Base-by-base conservation (phyloP, 53 echinoderm and acorn worm genomes). In the Apostichopus leukothele region DNA sequence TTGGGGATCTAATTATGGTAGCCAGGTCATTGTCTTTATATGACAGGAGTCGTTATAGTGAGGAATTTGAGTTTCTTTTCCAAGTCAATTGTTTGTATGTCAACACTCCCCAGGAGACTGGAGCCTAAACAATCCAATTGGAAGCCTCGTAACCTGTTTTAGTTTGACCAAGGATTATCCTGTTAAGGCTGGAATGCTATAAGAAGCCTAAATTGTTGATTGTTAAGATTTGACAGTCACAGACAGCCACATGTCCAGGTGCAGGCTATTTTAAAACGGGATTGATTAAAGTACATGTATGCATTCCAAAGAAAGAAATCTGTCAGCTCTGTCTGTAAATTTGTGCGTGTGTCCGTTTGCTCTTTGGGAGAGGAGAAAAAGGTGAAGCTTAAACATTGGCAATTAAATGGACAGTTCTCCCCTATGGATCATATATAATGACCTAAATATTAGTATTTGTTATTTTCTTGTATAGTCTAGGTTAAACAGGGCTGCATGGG, bases 91-190 rank as follows among this genome's bases (percentile, higher is more conserved):
- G 63, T 5, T 16, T 1, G 16, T 53, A 9, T 79, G 79, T 79
- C 79, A 79, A 79, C 79, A 79, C 13, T 50, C 54, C 53, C 53
- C 7, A 79, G 79, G 53, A 79, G 53, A 52, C 14, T 53, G 79
- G 79, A 52, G 54, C 79, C 54, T 39, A 16, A 19, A 51, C 79
- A 79, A 51, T 79, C 78, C 27, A 78, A 51, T 51, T 11, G 53
- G 51, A 78, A 78, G 50, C 50, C 79, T 27, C 1, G 51, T 19
- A 26, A 52, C 53, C 53, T 79, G 53, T 53, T 53, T 53, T 13
- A 19, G 79, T 79, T 79, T 79, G 79, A 13, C n/a, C 79, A n/a
- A 19, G 53, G 79, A 79, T 79, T 79, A 79, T 53, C 79, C 79
- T 39, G 79, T 79, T 79, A 79, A 52, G 79, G 79, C 19, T 79